These are phyloP conservation scores for Pachyseris speciosa DNA, from an alignment of 64 coral and sea anemone species.

Conservation along the genomic window DNA sequence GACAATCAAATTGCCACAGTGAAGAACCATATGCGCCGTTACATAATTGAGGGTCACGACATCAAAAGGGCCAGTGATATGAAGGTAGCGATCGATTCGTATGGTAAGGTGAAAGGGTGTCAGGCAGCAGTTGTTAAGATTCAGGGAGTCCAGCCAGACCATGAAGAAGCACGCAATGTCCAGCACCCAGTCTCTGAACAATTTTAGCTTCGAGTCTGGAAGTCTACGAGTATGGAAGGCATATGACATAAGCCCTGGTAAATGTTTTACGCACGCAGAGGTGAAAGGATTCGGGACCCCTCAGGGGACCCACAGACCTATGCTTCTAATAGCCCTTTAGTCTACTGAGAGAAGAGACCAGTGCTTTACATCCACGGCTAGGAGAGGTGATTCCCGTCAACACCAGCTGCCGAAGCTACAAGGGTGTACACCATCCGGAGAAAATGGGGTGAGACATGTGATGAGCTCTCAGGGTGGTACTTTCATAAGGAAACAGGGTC, in stretches of 20 bases:
- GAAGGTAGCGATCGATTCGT: background rate
- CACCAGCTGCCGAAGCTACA: background rate
- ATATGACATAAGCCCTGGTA: background rate
- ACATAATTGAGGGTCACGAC: slow-evolving; percentile 9
- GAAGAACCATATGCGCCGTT: slow-evolving; percentile 48
- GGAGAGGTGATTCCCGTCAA: background rate
- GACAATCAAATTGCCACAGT: slow-evolving; percentile 18
- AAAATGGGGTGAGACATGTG: slow-evolving; percentile 2
- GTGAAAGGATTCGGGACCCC: background rate
- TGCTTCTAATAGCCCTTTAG: background rate
- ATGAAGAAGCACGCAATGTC: slow-evolving; percentile 41
- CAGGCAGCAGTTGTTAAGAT: slow-evolving; percentile 15
- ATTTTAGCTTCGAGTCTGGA: slow-evolving; percentile 9
- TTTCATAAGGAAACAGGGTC: background rate
- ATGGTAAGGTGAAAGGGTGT: slow-evolving; percentile 14
- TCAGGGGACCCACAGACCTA: background rate
- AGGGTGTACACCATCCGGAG: background rate
- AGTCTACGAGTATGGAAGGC: background rate
- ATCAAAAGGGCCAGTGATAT: background rate
- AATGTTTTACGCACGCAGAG: background rate
- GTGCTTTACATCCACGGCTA: background rate
- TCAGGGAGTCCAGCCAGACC: background rate
- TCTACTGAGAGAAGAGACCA: background rate
- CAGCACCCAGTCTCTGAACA: slow-evolving; percentile 27
- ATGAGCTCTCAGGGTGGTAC: background rate